Conservation (phyloP, 2,888 invertebrate genomes). For the Bibio marci region DNA sequence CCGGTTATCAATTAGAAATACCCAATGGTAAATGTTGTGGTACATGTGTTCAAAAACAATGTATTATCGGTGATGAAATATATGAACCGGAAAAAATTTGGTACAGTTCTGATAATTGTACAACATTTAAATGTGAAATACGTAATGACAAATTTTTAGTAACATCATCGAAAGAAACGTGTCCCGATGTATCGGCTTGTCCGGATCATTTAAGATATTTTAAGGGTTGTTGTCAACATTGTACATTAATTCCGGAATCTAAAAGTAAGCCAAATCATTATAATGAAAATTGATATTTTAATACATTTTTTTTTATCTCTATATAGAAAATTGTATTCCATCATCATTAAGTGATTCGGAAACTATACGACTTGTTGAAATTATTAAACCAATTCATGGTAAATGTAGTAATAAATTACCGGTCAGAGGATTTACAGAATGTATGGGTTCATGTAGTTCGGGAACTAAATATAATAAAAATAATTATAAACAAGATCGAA, state of each 20-base stretch:
- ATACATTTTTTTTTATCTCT: neutral
- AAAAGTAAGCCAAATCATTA: conserved; percentile 25
- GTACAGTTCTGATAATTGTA: conserved; percentile 47
- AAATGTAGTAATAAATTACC: conserved; percentile 43
- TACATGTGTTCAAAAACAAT: conserved; percentile 39
- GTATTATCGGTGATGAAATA: conserved; percentile 33
- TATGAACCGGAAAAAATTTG: conserved; percentile 37
- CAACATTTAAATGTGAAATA: conserved; percentile 35
- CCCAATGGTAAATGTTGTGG: conserved; percentile 41
- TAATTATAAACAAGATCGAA: conserved; percentile 38
- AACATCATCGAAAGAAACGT: conserved; percentile 34
- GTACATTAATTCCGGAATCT: conserved; percentile 34
- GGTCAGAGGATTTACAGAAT: conserved; percentile 46
- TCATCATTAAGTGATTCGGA: conserved; percentile 32
- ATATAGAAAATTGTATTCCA: conserved; percentile 38
- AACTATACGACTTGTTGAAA: conserved; percentile 40
- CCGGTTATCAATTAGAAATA: conserved; percentile 39
- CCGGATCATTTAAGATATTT: conserved; percentile 34
- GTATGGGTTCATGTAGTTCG: conserved; percentile 52
- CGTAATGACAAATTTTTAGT: conserved; percentile 31
- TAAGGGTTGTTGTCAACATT: conserved; percentile 51
- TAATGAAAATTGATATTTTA: neutral
- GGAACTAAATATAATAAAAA: conserved; percentile 48
- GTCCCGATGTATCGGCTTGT: conserved; percentile 46
- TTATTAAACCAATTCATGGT: conserved; percentile 33